Conservation (phyloP, 2,888 invertebrate genomes). For the Andrena hattorfiana region DNA sequence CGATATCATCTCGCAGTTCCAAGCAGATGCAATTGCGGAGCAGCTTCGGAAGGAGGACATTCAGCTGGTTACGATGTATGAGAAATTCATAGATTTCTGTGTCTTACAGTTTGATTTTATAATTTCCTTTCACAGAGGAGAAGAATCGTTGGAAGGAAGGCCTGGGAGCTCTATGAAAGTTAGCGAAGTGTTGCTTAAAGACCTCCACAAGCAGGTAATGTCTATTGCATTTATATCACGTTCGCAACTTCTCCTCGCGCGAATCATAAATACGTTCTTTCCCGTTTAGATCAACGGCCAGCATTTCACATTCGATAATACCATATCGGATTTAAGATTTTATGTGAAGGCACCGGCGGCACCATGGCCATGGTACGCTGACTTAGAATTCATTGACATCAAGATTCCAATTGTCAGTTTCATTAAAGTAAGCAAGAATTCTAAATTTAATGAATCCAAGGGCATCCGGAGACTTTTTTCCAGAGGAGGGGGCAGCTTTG, state of each 20-base stretch:
- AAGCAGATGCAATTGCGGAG: slow-evolving; percentile 47
- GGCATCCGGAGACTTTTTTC: too few relatives aligned
- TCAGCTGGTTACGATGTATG: slow-evolving; percentile 71
- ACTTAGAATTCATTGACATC: slow-evolving; percentile 64
- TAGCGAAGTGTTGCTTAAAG: slow-evolving; percentile 67
- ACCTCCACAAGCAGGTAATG: slow-evolving; percentile 64
- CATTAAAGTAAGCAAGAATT: slow-evolving; percentile 66
- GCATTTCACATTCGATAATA: slow-evolving; percentile 62
- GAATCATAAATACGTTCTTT: slow-evolving; percentile 13
- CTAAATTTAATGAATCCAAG: background rate
- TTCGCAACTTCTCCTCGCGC: background rate
- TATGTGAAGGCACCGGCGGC: slow-evolving; percentile 46
- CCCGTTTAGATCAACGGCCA: slow-evolving; percentile 59
- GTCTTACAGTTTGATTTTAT: background rate
- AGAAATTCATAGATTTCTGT: slow-evolving; percentile 12
- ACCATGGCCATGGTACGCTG: slow-evolving; percentile 50
- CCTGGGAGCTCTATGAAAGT: slow-evolving; percentile 22
- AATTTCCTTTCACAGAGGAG: slow-evolving; percentile 61
- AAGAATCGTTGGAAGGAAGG: slow-evolving; percentile 50
- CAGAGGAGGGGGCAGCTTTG: too few relatives aligned
- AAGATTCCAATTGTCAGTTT: slow-evolving; percentile 64
- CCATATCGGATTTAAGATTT: slow-evolving; percentile 61
- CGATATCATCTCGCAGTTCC: slow-evolving; percentile 61
- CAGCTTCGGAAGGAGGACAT: slow-evolving; percentile 37
- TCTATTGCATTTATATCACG: background rate